A percentile compares a stretch with the other conserved stretches of the same genome.
These are phyloP conservation scores for Digitonthophagus gazella DNA, from an alignment of 2,888 invertebrate genomes.

Conservation along the genomic window DNA sequence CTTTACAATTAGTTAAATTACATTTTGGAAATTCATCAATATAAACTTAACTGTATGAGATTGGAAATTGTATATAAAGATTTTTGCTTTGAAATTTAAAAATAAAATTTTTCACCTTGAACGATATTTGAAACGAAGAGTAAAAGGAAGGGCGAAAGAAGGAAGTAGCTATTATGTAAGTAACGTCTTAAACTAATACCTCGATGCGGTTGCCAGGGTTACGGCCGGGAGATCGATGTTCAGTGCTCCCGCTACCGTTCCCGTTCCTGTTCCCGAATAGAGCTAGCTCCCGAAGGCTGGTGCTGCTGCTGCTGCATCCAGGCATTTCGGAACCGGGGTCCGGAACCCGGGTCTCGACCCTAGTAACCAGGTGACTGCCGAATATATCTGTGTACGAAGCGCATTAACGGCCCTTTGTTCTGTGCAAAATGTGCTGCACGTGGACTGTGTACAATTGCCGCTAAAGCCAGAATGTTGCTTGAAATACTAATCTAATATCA, in stretches of 20 bases:
- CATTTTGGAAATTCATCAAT: too few relatives aligned
- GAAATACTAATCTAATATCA: neutral
- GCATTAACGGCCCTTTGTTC: neutral
- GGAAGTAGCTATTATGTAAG: slow-evolving; percentile 45
- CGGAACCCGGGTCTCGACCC: neutral
- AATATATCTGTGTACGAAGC: neutral
- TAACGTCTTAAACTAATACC: slow-evolving; percentile 47
- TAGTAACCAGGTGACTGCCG: neutral
- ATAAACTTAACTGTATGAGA: too few relatives aligned
- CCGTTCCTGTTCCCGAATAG: neutral
- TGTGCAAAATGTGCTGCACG: neutral
- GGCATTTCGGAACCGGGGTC: neutral
- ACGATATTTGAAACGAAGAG: too few relatives aligned
- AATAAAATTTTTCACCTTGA: too few relatives aligned
- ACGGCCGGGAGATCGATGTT: slow-evolving; percentile 46
- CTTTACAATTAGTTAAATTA: too few relatives aligned
- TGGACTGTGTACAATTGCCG: neutral
- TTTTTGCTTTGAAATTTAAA: too few relatives aligned
- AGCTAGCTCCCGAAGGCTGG: neutral
- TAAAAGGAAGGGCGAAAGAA: slow-evolving; percentile 23
- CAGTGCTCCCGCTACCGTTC: slow-evolving; percentile 4
- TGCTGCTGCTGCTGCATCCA: neutral
- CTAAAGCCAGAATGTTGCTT: neutral
- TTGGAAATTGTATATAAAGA: too few relatives aligned
- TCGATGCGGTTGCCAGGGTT: slow-evolving; percentile 46